Conservation (phyloP, 2,797 vertebrate species). For the Sebastes dallii region DNA sequence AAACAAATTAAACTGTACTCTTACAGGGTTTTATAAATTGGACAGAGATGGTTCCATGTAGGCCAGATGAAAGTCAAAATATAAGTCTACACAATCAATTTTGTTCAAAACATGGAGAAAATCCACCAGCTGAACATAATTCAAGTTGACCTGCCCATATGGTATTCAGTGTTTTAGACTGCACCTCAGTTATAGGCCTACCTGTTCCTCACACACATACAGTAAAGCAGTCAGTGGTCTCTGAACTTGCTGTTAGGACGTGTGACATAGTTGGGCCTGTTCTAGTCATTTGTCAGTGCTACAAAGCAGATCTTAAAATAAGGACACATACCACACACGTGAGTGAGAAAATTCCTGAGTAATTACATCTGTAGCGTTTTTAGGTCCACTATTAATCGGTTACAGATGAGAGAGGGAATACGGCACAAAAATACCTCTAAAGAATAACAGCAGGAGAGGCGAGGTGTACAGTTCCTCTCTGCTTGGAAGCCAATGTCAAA, state of each 20-base stretch:
- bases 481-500: slow-evolving; percentile 57
- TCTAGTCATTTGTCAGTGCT: slow-evolving; percentile 45
- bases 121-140: background rate
- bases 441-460: slow-evolving; percentile 54
- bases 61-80: background rate
- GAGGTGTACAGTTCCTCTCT: slow-evolving; percentile 53
- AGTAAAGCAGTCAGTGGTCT: slow-evolving; percentile 13
- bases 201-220: slow-evolving; percentile 25
- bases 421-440: slow-evolving; percentile 50
- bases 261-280: slow-evolving; percentile 52
- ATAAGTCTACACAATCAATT: background rate
- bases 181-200: background rate
- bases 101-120: background rate
- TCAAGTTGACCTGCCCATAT: slow-evolving; percentile 19
- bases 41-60: background rate
- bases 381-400: slow-evolving; percentile 59
- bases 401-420: slow-evolving; percentile 57
- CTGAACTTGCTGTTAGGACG: slow-evolving; percentile 41
- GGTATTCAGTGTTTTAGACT: background rate
- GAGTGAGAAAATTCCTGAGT: slow-evolving; percentile 72
- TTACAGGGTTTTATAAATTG: background rate
- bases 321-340: slow-evolving; percentile 58
- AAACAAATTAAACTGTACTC: background rate
- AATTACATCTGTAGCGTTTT: slow-evolving; percentile 64
- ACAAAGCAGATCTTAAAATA: slow-evolving; percentile 65